These are phyloP conservation scores for Oryzias woworae DNA, from an alignment of 2,113 vertebrate species.

Conservation along the genomic window DNA sequence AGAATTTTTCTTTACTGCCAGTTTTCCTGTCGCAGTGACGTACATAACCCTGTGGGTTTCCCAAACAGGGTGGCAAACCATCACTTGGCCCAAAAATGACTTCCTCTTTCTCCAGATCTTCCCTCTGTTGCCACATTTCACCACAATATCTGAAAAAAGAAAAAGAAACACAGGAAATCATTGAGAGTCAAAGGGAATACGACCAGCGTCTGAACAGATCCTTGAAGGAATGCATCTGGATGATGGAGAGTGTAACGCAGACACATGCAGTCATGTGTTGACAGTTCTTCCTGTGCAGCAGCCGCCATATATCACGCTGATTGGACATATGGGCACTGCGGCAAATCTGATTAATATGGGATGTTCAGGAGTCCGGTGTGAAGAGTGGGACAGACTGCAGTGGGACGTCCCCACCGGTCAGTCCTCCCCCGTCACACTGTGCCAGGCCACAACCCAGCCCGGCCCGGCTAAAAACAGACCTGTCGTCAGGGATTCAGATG, in stretches of 20 bases:
- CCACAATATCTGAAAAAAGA: background rate
- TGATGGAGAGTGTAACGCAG: conserved; percentile 38
- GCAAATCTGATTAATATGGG: conserved; percentile 81
- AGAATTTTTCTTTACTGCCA: conserved; percentile 50
- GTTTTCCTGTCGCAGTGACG: conserved; percentile 58
- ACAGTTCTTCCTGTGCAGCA: conserved; percentile 59
- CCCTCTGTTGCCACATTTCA: conserved; percentile 11
- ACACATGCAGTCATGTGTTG: conserved; percentile 48
- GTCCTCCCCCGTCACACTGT: conserved; percentile 54
- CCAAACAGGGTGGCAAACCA: conserved; percentile 44
- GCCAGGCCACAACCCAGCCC: conserved; percentile 62
- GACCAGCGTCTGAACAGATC: conserved; percentile 39
- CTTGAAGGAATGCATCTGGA: conserved; percentile 48
- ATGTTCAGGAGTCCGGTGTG: conserved; percentile 57
- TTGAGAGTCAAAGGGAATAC: background rate
- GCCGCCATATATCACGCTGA: conserved; percentile 75
- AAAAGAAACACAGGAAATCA: background rate
- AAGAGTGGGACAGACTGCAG: conserved; percentile 70
- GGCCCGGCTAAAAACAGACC: conserved; percentile 74
- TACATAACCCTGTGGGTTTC: conserved; percentile 60
- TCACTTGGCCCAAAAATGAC: conserved; percentile 41
- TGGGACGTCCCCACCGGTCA: conserved; percentile 70
- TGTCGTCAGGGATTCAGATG: conserved; percentile 70
- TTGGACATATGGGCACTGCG: conserved; percentile 78
- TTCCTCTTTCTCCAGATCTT: conserved; percentile 43